Evolutionary conservation across 2,888 invertebrate genomes (phyloP), one percentile per base, ranked within the genome.

Genomic region (Argyresthia goedartella): DNA sequence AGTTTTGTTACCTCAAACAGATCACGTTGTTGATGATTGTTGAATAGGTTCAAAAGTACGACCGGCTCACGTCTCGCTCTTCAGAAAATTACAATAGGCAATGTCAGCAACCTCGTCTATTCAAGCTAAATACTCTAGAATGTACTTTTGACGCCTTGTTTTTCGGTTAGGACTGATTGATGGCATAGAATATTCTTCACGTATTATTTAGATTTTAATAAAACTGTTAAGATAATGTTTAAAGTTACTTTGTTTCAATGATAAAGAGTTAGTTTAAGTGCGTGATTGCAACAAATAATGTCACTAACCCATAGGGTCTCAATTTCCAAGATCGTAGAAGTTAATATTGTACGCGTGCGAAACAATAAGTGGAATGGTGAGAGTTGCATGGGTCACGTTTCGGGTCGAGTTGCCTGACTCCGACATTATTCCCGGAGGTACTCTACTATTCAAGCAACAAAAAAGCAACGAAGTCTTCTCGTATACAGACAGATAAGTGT

Each of bases 341-440:
- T 71, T 74, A 72, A 75, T 67, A 68, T 68, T 62, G 68, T 9
- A 10, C 13, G 16, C 10, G 11, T 11, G 9, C 58, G 55, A 67
- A 64, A 65, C 64, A 67, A 71, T 65, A 70, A 67, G 66, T 64
- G 61, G 59, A 59, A 57, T 59, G 59, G 66, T 64, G 65, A 66
- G 62, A 60, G 63, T 53, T 53, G 57, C 59, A 61, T 63, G 65
- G 67, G 71, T 73, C 73, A 73, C 67, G 70, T 71, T 62, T 64
- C 64, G 61, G 66, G 71, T 77, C 69, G 60, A 59, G 71, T 76
- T 76, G 73, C 77, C 70, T 74, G 66, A 25, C 54, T 55, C 62
- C 53, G 56, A 51, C 63, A 63, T 70, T 73, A 70, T 75, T 69
- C 74, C 69, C 43, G 15, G 46, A 13, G 36, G 39, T 15, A 34